phyloP scores from a whole-genome alignment of 2,113 vertebrate genomes.

The Platysteira castanea region DNA sequence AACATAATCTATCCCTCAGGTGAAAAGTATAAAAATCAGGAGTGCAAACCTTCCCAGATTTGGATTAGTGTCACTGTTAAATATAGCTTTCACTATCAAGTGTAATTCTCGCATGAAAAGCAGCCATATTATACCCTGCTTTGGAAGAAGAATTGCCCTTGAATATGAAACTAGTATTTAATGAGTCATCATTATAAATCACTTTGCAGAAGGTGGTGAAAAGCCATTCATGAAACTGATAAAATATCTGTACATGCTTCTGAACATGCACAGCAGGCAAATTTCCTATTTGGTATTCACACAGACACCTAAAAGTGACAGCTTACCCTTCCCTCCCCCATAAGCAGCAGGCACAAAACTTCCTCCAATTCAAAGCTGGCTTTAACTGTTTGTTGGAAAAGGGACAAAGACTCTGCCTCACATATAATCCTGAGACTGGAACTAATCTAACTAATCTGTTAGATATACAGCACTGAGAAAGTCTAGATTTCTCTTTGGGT shows the following conservation, averaged over 20 bases:
- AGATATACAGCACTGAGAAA: neutral
- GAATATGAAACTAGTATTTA: constrained; percentile 1
- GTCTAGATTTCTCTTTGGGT: neutral
- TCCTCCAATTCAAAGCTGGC: neutral
- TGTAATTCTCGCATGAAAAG: neutral
- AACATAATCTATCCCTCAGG: neutral
- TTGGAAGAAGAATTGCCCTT: neutral
- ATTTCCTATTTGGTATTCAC: neutral
- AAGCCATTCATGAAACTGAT: neutral
- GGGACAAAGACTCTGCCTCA: neutral
- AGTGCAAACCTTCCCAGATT: neutral
- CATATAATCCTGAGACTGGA: neutral
- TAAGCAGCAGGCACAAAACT: neutral
- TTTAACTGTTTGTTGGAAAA: neutral
- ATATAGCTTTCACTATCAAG: neutral
- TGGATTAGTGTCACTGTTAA: neutral
- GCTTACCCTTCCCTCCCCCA: neutral
- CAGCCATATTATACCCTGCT: neutral
- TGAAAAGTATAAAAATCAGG: neutral
- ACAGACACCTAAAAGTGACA: neutral
- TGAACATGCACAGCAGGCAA: neutral
- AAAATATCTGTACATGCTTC: neutral
- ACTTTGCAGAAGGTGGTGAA: neutral
- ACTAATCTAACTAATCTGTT: neutral
- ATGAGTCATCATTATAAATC: constrained; percentile 11